Evolutionary conservation across 2,113 vertebrate genomes (phyloP).

Genomic region (Daubentonia madagascariensis): DNA sequence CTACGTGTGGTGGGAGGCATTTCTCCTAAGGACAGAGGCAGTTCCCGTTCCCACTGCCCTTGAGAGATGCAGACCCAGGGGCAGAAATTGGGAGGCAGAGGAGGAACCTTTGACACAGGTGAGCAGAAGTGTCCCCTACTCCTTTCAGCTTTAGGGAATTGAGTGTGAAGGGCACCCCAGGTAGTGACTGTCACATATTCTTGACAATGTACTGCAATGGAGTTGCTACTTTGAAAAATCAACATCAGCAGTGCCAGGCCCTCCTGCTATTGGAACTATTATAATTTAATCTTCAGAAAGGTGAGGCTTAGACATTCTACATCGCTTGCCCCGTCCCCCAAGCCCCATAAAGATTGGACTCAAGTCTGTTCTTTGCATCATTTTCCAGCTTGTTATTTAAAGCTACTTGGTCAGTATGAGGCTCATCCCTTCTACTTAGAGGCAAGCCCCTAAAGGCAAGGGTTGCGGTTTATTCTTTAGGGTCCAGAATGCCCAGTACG

Average conservation of each 20-base stretch:
- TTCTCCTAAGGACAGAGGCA: not conserved
- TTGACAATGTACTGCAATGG: no score
- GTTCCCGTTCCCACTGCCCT: not conserved
- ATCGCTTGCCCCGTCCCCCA: rapidly evolving
- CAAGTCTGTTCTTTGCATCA: rapidly evolving
- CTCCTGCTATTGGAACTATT: rapidly evolving
- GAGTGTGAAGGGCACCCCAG: rapidly evolving
- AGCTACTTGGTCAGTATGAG: rapidly evolving
- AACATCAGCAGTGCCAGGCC: rapidly evolving
- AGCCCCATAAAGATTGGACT: rapidly evolving
- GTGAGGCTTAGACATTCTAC: rapidly evolving
- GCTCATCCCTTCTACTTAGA: not conserved
- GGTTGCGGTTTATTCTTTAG: rapidly evolving
- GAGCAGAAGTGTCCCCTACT: no score
- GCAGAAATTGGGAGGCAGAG: no score
- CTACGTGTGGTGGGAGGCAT: rapidly evolving
- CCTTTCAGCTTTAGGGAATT: rapidly evolving
- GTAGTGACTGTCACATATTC: rapidly evolving
- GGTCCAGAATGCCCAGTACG: rapidly evolving
- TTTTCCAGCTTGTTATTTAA: not conserved
- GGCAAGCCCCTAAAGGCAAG: no score
- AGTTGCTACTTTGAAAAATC: no score
- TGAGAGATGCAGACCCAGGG: not conserved
- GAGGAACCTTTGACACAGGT: rapidly evolving
- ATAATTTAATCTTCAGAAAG: not conserved